Evolutionary conservation across 2,888 invertebrate species (phyloP).

Genomic region (Pristionchus fissidentatus): DNA sequence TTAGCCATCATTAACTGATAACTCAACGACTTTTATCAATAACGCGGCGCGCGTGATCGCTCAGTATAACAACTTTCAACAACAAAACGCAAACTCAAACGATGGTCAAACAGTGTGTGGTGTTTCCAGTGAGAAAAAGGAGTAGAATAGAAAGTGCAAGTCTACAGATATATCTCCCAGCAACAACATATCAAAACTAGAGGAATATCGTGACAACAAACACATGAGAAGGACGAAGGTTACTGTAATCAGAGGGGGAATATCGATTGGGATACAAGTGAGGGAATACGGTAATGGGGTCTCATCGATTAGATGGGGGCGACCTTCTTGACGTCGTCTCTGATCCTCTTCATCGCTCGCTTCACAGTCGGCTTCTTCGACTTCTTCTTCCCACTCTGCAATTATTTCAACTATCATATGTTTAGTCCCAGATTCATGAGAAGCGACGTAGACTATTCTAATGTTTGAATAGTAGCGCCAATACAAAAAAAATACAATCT

Average conservation of each 20-base stretch:
- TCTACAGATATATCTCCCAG: neutral
- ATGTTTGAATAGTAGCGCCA: too few species aligned
- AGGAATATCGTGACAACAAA: neutral
- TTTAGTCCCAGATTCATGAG: neutral
- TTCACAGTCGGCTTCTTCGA: neutral
- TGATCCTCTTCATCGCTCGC: conserved; percentile 25
- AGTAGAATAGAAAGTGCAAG: neutral
- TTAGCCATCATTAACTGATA: too few species aligned
- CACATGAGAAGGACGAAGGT: neutral
- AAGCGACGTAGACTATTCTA: too few species aligned
- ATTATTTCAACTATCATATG: neutral
- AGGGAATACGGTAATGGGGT: neutral
- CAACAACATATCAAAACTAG: neutral
- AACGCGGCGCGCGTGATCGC: neutral
- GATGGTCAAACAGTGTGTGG: neutral
- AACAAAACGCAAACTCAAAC: neutral
- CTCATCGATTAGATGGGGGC: neutral
- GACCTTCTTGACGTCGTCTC: neutral
- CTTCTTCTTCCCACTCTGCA: conserved; percentile 2
- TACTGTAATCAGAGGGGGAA: neutral
- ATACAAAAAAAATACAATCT: too few species aligned
- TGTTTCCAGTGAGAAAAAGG: neutral
- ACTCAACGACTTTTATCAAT: neutral
- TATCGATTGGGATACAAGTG: neutral
- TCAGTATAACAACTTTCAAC: conserved; percentile 11